These are phyloP conservation scores for Solenopsis invicta DNA, from an alignment of 1,140 invertebrate genomes.

Conservation along the genomic window DNA sequence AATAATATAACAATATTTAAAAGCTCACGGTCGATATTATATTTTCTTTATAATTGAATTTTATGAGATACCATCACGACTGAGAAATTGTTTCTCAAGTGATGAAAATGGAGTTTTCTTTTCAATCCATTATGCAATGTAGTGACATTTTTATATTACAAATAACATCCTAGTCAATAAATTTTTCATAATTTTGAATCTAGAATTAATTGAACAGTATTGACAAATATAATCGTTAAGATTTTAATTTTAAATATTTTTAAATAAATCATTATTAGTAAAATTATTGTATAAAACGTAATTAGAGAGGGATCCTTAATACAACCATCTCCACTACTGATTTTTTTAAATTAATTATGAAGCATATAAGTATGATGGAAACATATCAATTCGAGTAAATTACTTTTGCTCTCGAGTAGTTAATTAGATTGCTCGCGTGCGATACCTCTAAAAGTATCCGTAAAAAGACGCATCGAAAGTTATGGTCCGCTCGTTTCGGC, in stretches of 20 bases:
- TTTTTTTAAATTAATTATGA: constrained; percentile 1
- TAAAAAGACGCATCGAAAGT: constrained; percentile 47
- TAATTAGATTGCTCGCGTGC: constrained; percentile 52
- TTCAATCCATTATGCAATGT: too few relatives aligned
- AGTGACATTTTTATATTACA: too few relatives aligned
- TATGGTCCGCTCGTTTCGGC: constrained; percentile 31
- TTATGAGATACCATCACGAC: not conserved
- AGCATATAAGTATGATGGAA: not conserved
- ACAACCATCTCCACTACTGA: too few relatives aligned
- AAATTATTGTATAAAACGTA: too few relatives aligned
- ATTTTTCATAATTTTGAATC: too few relatives aligned
- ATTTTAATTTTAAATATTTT: too few relatives aligned
- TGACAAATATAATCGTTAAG: too few relatives aligned
- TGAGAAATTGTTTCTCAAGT: not conserved
- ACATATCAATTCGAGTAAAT: constrained; percentile 20
- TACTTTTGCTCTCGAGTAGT: constrained; percentile 28
- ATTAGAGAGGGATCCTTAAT: too few relatives aligned
- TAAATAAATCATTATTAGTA: too few relatives aligned
- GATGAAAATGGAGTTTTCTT: not conserved
- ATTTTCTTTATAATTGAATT: not conserved
- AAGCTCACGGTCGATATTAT: not conserved
- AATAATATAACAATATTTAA: not conserved
- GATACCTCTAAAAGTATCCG: constrained; percentile 15
- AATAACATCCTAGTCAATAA: too few relatives aligned
- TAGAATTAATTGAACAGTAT: too few relatives aligned